Evolutionary conservation across 2,888 invertebrate genomes (phyloP).

Genomic region (Ceramica pisi): DNA sequence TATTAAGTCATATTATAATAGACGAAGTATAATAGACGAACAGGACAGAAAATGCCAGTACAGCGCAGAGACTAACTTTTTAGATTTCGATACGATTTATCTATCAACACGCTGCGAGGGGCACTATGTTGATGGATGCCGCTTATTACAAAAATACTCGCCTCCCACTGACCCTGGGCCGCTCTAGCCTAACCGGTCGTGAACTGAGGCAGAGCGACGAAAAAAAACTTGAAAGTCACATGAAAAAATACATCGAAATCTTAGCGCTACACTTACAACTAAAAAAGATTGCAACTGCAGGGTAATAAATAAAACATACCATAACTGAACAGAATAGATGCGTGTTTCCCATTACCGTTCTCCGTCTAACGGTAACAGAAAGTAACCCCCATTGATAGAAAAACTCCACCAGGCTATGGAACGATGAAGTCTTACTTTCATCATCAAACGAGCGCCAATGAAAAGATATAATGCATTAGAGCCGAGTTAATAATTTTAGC

Average conservation of each 20-base stretch:
- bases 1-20: constrained; percentile 13
- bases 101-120: constrained; percentile 5
- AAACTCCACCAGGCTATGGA: constrained; percentile 14
- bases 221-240: constrained; percentile 29
- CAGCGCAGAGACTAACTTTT: constrained; percentile 18
- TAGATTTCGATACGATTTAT: constrained; percentile 5
- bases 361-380: background rate
- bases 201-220: constrained; percentile 27
- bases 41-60: constrained; percentile 32
- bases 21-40: constrained; percentile 17
- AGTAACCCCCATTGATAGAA: background rate
- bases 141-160: constrained; percentile 25
- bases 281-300: constrained; percentile 37
- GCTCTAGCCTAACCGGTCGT: constrained; percentile 33
- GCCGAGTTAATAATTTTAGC: constrained; percentile 11
- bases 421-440: constrained; percentile 10
- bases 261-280: constrained; percentile 34
- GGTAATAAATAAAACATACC: constrained; percentile 10
- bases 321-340: constrained; percentile 10
- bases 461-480: background rate
- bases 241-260: constrained; percentile 38
- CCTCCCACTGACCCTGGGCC: constrained; percentile 20
- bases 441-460: constrained; percentile 20
- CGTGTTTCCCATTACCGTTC: background rate
- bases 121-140: constrained; percentile 14